Base-by-base conservation (phyloP, 2,797 vertebrate genomes). In the Gymnothorax reevesii region DNA sequence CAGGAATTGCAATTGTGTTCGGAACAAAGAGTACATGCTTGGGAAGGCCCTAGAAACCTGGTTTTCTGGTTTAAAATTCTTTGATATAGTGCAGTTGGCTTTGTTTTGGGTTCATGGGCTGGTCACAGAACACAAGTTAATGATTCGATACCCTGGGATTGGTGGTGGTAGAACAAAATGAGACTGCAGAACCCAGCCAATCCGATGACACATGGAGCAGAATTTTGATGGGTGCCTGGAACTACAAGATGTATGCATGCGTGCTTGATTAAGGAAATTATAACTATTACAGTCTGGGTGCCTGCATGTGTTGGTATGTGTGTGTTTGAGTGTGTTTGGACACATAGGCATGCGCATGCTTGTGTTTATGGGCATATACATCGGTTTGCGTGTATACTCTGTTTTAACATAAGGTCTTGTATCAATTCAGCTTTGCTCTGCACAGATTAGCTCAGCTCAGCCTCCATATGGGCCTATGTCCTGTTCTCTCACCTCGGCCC, bases 331-430 rank as follows among this genome's bases (percentile, higher is more conserved):
- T 57, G 84, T 4, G 9, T 52, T 12, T 57, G 27, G 57, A 57
- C 27, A n/a, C 22, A 83, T 89, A 62, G 89, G 86, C 79, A 85
- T 85, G 86, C 87, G 77, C 60, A 83, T 86, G 88, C 84, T 57
- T 62, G 64, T 84, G 87, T 89, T n/a, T 86, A n/a, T n/a, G n/a
- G n/a, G n/a, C n/a, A n/a, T n/a, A n/a, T n/a, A n/a, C n/a, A n/a
- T n/a, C n/a, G n/a, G n/a, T n/a, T n/a, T n/a, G n/a, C n/a, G n/a
- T n/a, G n/a, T n/a, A n/a, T n/a, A n/a, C n/a, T n/a, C n/a, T n/a
- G n/a, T n/a, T n/a, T n/a, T n/a, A n/a, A n/a, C n/a, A n/a, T n/a
- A n/a, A n/a, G 88, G 92, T 89, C 27, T 55, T 25, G 1, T 55
- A n/a, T 82, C 54, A 15, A n/a, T 13, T 27, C 7, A 59, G 57